These are phyloP conservation scores for Tenthredo distinguenda DNA, from an alignment of 2,888 invertebrate species.

Conservation along the genomic window DNA sequence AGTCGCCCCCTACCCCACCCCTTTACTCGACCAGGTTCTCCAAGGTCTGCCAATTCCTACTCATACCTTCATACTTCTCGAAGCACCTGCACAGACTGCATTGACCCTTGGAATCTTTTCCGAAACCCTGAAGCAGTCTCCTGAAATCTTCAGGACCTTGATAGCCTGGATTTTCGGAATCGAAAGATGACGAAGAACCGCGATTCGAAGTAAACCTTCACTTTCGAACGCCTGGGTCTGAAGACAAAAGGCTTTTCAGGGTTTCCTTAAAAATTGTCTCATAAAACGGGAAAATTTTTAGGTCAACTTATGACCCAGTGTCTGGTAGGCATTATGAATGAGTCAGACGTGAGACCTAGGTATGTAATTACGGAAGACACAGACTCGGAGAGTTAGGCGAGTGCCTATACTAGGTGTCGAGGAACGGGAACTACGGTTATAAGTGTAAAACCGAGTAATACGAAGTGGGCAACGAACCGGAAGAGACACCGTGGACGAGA, in stretches of 20 bases:
- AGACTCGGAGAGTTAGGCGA: not conserved
- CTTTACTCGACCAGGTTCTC: conserved; percentile 14
- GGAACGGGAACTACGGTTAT: not conserved
- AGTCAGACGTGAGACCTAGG: not conserved
- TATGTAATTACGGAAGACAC: not conserved
- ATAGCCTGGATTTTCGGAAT: not conserved
- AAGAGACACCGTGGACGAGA: conserved; percentile 31
- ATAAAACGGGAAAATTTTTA: not conserved
- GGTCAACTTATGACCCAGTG: not conserved
- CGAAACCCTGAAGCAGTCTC: not conserved
- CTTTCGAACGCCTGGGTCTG: not conserved
- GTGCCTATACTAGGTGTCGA: not conserved
- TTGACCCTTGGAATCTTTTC: conserved; percentile 55
- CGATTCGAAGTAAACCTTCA: not conserved
- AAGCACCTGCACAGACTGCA: conserved; percentile 55
- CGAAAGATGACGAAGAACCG: not conserved
- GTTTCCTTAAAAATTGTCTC: not conserved
- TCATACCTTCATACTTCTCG: conserved; percentile 63
- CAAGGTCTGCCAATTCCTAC: conserved; percentile 66
- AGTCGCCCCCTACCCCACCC: not conserved
- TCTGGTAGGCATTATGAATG: not conserved
- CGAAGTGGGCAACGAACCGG: conserved; percentile 27
- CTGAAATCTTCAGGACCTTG: not conserved
- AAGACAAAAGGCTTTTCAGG: not conserved
- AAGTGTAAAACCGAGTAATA: conserved; percentile 31